Evolutionary conservation across 2,888 invertebrate genomes (phyloP).

Genomic region (Drosophila lutescens): DNA sequence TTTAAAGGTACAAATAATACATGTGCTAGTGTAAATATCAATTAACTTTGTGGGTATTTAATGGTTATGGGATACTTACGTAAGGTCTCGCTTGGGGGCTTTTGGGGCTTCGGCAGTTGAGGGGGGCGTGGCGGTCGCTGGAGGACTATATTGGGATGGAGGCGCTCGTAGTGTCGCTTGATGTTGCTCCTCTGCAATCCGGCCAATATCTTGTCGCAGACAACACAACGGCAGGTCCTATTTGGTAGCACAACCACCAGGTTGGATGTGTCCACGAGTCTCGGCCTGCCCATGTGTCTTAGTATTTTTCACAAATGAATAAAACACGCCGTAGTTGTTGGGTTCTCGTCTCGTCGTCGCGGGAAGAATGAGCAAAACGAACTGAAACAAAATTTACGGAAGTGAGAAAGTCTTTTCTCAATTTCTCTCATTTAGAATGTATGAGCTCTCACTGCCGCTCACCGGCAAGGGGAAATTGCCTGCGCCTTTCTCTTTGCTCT

Average conservation of each 20-base stretch:
- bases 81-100: background rate
- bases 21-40: no score
- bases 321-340: background rate
- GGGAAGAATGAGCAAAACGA: conserved; percentile 12
- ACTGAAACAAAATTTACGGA: conserved; percentile 6
- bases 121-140: background rate
- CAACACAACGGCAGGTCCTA: no score
- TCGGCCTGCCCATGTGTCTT: conserved; percentile 14
- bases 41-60: no score
- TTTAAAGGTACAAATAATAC: no score
- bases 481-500: background rate
- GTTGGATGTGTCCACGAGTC: conserved; percentile 6
- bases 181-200: conserved; percentile 4
- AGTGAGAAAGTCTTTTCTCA: background rate
- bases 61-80: background rate
- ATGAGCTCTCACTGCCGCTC: background rate
- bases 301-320: no score
- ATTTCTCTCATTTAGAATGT: background rate
- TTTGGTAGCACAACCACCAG: conserved; percentile 10
- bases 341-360: background rate
- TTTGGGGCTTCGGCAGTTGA: background rate
- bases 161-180: conserved; percentile 15
- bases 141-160: conserved; percentile 10
- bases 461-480: background rate
- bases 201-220: background rate